These are phyloP conservation scores for Hyles vespertilio DNA, from an alignment of 1,140 invertebrate genomes.

Conservation along the genomic window DNA sequence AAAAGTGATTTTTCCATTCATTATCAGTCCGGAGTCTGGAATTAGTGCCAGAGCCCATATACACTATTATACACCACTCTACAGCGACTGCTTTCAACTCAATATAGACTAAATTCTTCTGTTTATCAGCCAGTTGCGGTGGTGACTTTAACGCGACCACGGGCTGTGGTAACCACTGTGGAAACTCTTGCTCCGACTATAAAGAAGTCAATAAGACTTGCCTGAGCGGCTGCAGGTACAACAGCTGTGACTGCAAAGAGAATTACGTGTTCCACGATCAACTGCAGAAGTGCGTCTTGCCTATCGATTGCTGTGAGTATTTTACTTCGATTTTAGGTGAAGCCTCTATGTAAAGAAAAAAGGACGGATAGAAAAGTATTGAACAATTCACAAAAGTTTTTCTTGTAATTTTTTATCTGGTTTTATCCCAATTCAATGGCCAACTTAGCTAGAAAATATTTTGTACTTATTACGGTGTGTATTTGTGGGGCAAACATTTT, in stretches of 20 bases:
- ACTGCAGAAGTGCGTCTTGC: conserved; percentile 24
- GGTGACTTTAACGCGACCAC: conserved; percentile 37
- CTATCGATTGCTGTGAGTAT: conserved; percentile 37
- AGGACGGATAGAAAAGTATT: background rate
- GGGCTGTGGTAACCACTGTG: conserved; percentile 43
- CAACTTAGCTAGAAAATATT: too few species aligned
- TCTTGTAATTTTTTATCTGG: background rate
- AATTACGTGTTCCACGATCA: conserved; percentile 36
- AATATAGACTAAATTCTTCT: background rate
- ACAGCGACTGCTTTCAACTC: background rate
- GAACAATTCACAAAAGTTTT: background rate
- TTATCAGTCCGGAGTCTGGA: too few species aligned
- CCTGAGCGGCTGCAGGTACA: conserved; percentile 30
- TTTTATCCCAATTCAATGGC: too few species aligned
- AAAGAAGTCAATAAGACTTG: conserved; percentile 36
- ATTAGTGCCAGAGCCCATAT: background rate
- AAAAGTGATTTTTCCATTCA: too few species aligned
- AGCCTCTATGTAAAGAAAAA: background rate
- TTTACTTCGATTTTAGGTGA: background rate
- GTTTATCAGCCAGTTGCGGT: conserved; percentile 31
- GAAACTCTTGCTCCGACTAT: conserved; percentile 37
- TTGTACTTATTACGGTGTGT: too few species aligned
- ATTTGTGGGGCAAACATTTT: too few species aligned
- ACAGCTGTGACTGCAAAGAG: conserved; percentile 37
- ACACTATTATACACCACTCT: too few species aligned